phyloP scores from a whole-genome alignment of 2,113 vertebrate species.

The Thalassarche chlororhynchos region DNA sequence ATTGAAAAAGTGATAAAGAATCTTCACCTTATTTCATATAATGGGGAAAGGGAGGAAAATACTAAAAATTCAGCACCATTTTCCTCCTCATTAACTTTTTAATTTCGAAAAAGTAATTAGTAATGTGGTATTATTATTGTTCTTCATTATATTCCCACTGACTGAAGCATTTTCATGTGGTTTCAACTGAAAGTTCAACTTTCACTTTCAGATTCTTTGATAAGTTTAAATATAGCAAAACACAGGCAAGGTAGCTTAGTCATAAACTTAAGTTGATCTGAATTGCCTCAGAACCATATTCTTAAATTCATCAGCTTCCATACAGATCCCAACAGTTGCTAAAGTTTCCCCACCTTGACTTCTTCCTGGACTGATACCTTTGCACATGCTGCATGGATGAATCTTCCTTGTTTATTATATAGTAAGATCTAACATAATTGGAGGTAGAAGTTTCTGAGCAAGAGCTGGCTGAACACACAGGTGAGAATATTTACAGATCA shows the following conservation, averaged over 20 bases:
- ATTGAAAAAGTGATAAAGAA: background rate
- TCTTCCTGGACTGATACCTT: background rate
- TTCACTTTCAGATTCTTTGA: background rate
- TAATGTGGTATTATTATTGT: background rate
- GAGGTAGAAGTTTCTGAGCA: background rate
- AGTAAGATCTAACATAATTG: background rate
- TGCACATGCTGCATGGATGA: background rate
- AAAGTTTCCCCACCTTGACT: background rate
- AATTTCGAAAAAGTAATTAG: slow-evolving; percentile 44
- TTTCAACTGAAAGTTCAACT: background rate
- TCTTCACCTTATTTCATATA: background rate
- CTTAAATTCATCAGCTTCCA: background rate
- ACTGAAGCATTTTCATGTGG: background rate
- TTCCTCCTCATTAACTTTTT: slow-evolving; percentile 27
- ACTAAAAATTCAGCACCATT: background rate
- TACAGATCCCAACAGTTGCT: background rate
- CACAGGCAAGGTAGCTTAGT: background rate
- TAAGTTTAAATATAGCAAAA: background rate
- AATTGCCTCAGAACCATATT: background rate
- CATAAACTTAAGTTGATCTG: background rate
- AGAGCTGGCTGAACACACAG: background rate
- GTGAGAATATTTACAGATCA: background rate
- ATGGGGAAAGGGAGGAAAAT: background rate
- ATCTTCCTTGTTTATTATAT: background rate
- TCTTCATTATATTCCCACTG: slow-evolving; percentile 3